A percentile compares a stretch with the other conserved stretches of the same genome.
These are phyloP conservation scores for Entelurus aequoreus DNA, from an alignment of 2,113 vertebrate species.

Conservation along the genomic window DNA sequence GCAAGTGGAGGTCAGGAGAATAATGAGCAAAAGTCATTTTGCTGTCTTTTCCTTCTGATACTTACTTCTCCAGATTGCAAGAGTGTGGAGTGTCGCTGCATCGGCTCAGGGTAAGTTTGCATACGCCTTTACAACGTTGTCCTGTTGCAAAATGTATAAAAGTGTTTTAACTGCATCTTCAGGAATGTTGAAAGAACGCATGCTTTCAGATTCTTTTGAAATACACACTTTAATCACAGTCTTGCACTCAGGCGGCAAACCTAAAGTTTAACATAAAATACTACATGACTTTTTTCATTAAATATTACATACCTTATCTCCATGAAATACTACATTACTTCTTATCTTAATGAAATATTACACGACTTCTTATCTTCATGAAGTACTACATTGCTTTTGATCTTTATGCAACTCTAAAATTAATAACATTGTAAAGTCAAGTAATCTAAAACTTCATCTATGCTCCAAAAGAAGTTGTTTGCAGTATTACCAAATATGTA, in stretches of 20 bases:
- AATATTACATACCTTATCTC: too few species aligned
- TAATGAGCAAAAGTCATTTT: slow-evolving; percentile 60
- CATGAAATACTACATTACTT: too few species aligned
- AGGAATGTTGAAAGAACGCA: slow-evolving; percentile 9
- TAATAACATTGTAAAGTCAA: neutral
- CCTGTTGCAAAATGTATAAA: too few species aligned
- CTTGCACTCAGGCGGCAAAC: neutral
- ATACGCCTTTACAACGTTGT: too few species aligned
- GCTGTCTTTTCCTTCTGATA: slow-evolving; percentile 41
- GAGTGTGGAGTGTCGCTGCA: slow-evolving; percentile 53
- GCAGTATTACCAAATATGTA: slow-evolving; percentile 18
- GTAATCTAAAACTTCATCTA: neutral
- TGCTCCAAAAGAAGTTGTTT: neutral
- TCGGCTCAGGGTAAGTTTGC: slow-evolving; percentile 65
- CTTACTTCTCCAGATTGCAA: slow-evolving; percentile 32
- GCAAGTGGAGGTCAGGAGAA: slow-evolving; percentile 39
- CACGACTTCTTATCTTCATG: too few species aligned
- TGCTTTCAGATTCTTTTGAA: neutral
- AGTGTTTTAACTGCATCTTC: neutral
- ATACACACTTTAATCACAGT: slow-evolving; percentile 38
- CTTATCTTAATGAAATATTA: too few species aligned
- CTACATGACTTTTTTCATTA: too few species aligned
- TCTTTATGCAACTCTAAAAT: neutral
- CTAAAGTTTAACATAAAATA: too few species aligned
- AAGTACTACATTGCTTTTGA: too few species aligned